phyloP scores from a whole-genome alignment of 2,797 vertebrate species.

The Dallia pectoralis region DNA sequence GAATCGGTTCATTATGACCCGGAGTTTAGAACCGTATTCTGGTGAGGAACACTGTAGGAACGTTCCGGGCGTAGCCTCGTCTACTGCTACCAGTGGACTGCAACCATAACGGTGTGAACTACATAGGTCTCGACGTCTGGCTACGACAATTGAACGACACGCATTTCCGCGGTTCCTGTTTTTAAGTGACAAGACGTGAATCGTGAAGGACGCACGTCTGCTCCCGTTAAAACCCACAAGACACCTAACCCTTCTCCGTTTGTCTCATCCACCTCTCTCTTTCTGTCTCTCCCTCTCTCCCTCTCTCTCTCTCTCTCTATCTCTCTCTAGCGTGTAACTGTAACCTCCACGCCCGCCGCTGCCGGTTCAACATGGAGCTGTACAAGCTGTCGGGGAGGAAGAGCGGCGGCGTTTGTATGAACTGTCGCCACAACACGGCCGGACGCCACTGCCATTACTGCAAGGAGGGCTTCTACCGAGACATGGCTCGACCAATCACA shows the following conservation, averaged over 20 bases:
- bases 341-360: constrained; percentile 94
- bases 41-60: neutral
- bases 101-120: neutral
- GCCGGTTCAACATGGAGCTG: constrained; percentile 99
- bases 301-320: constrained; percentile 14
- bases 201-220: neutral
- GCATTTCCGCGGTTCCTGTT: neutral
- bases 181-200: neutral
- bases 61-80: neutral
- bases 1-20: constrained; percentile 43
- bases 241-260: neutral
- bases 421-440: constrained; percentile 96
- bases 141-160: neutral
- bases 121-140: neutral
- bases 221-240: neutral
- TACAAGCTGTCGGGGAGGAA: constrained; percentile 94
- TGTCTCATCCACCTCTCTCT: neutral
- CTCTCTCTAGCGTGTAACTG: constrained; percentile 91
- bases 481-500: constrained; percentile 94
- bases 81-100: neutral
- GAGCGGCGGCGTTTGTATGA: constrained; percentile 94
- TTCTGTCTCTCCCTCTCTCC: constrained; percentile 15
- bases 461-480: constrained; percentile 96
- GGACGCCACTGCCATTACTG: constrained; percentile 98
- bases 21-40: neutral